Evolutionary conservation across 2,113 vertebrate species (phyloP).

Genomic region (Ibidorhyncha struthersii): DNA sequence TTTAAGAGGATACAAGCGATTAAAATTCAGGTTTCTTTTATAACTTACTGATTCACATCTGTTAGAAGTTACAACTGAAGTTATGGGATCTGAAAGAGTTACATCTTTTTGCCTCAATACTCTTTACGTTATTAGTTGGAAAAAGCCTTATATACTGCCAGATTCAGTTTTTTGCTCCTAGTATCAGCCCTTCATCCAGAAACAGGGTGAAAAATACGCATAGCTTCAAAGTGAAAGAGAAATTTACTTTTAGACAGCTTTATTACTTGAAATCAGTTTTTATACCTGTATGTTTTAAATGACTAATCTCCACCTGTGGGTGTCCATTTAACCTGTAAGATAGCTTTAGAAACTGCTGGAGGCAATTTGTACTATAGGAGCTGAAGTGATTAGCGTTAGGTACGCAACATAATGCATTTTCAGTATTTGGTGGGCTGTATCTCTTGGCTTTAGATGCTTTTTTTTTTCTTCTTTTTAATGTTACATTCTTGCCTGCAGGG

Average conservation of each 20-base stretch:
- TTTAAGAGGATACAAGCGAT: not conserved
- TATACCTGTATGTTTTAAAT: slow-evolving; percentile 6
- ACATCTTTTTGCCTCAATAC: not conserved
- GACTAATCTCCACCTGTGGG: not conserved
- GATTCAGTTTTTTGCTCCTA: not conserved
- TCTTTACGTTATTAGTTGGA: not conserved
- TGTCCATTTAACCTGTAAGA: slow-evolving; percentile 25
- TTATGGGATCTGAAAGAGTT: not conserved
- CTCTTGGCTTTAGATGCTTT: not conserved
- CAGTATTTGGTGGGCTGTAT: not conserved
- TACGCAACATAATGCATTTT: not conserved
- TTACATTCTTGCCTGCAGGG: not conserved
- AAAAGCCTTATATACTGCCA: not conserved
- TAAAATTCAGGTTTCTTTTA: not conserved
- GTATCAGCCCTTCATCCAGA: not conserved
- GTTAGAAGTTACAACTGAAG: not conserved
- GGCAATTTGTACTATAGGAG: not conserved
- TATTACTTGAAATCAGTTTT: not conserved
- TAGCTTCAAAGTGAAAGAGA: not conserved
- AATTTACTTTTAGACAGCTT: not conserved
- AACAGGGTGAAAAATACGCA: not conserved
- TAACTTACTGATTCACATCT: not conserved
- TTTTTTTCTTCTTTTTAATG: not conserved
- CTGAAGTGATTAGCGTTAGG: not conserved
- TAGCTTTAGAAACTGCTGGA: slow-evolving; percentile 28